These are phyloP conservation scores for Magallana gigas DNA, from an alignment of 1,140 invertebrate genomes.

Conservation along the genomic window DNA sequence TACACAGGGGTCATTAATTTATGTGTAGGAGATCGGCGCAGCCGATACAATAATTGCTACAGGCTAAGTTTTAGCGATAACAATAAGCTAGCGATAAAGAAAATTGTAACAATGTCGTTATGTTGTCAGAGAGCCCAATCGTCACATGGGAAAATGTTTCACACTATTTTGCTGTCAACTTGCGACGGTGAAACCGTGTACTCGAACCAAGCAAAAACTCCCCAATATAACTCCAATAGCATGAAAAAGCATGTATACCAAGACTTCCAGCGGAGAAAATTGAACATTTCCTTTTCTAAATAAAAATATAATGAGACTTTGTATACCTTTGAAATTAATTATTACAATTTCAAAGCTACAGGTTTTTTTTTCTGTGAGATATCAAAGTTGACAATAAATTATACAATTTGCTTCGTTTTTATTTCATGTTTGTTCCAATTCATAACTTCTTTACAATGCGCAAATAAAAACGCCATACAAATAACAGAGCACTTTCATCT, in stretches of 20 bases:
- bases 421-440: constrained; percentile 33
- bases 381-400: constrained; percentile 16
- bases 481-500: constrained; percentile 15
- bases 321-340: background rate
- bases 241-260: too few relatives aligned
- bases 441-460: constrained; percentile 11
- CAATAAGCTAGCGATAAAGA: constrained; percentile 31
- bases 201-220: background rate
- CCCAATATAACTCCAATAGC: too few relatives aligned
- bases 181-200: background rate
- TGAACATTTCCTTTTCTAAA: background rate
- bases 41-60: constrained; percentile 19
- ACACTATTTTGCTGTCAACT: background rate
- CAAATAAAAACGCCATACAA: constrained; percentile 29
- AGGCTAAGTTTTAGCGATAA: constrained; percentile 32
- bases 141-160: constrained; percentile 33
- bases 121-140: constrained; percentile 4
- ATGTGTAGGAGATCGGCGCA: background rate
- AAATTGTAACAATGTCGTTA: constrained; percentile 23
- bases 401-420: constrained; percentile 10
- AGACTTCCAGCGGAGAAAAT: background rate
- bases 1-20: constrained; percentile 33
- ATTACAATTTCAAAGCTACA: background rate
- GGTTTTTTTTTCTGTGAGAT: background rate
- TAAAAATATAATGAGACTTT: background rate